A percentile compares a stretch with the other conserved stretches of the same genome.
phyloP scores from a whole-genome alignment of 2,888 invertebrate species.

The Caenorhabditis virilis region DNA sequence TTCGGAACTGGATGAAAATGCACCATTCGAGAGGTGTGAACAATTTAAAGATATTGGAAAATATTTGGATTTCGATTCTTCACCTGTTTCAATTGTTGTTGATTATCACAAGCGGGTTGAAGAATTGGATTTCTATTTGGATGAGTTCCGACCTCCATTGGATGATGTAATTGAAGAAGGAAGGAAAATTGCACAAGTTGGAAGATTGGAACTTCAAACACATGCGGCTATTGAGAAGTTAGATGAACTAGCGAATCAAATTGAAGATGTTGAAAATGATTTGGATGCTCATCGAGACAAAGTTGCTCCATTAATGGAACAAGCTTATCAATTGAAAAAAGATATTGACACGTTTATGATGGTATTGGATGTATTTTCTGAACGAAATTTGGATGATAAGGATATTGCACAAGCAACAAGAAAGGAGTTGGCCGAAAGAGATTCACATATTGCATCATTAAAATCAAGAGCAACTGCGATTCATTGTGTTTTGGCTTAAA shows the following conservation, averaged over 20 bases:
- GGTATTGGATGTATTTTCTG: constrained; percentile 31
- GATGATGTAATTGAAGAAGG: constrained; percentile 59
- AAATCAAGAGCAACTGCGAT: constrained; percentile 51
- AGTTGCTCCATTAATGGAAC: constrained; percentile 26
- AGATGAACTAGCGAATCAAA: constrained; percentile 51
- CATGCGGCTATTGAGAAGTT: constrained; percentile 60
- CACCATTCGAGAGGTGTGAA: constrained; percentile 21
- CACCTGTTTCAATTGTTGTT: constrained; percentile 39
- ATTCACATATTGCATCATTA: constrained; percentile 48
- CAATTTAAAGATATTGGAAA: constrained; percentile 32
- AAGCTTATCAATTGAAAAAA: constrained; percentile 24
- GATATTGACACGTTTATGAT: constrained; percentile 29
- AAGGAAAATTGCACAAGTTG: constrained; percentile 56
- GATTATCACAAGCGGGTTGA: constrained; percentile 44
- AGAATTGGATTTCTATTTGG: constrained; percentile 33
- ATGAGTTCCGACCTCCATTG: constrained; percentile 38
- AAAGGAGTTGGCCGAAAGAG: constrained; percentile 53
- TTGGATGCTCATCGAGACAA: constrained; percentile 35
- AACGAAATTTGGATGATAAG: constrained; percentile 30
- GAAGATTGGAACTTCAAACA: constrained; percentile 58
- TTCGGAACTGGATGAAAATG: constrained; percentile 11
- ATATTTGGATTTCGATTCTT: constrained; percentile 49
- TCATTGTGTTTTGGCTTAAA: constrained; percentile 46
- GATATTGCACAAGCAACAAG: constrained; percentile 42
- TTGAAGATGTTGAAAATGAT: constrained; percentile 29